phyloP scores from a whole-genome alignment of 2,797 vertebrate genomes.

The Sitta carolinensis region DNA sequence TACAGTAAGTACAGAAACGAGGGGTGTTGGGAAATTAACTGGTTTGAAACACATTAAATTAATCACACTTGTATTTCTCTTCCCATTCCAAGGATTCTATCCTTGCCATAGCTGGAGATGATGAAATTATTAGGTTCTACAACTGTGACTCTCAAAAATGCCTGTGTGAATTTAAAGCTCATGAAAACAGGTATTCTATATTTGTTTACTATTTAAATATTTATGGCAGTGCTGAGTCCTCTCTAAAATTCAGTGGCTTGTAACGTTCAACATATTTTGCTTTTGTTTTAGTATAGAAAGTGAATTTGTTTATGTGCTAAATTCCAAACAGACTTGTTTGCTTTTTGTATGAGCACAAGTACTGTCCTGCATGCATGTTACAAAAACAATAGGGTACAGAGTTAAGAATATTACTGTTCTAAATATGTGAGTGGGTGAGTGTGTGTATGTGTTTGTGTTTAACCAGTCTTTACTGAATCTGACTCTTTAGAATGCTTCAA shows the following conservation, averaged over 20 bases:
- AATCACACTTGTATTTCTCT: neutral
- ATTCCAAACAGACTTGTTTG: neutral
- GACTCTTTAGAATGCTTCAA: neutral
- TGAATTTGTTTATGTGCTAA: neutral
- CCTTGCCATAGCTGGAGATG: constrained; percentile 88
- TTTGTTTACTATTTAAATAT: constrained; percentile 4
- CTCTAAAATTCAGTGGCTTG: neutral
- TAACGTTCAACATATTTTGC: neutral
- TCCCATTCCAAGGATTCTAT: constrained; percentile 80
- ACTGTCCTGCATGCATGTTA: neutral
- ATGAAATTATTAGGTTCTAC: constrained; percentile 86
- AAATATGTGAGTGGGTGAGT: neutral
- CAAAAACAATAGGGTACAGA: neutral
- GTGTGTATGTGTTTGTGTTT: neutral
- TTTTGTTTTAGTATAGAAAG: neutral
- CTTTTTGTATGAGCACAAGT: neutral
- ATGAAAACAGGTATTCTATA: constrained; percentile 87
- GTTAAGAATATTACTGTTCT: neutral
- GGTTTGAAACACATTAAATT: neutral
- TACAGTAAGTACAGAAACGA: constrained; percentile 77
- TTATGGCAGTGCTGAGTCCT: neutral
- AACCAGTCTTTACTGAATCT: neutral
- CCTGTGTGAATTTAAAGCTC: constrained; percentile 91
- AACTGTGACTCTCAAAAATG: constrained; percentile 79
- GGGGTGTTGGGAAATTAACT: neutral